Conservation (phyloP, 1,140 invertebrate species). For the Armadillidium nasatum region DNA sequence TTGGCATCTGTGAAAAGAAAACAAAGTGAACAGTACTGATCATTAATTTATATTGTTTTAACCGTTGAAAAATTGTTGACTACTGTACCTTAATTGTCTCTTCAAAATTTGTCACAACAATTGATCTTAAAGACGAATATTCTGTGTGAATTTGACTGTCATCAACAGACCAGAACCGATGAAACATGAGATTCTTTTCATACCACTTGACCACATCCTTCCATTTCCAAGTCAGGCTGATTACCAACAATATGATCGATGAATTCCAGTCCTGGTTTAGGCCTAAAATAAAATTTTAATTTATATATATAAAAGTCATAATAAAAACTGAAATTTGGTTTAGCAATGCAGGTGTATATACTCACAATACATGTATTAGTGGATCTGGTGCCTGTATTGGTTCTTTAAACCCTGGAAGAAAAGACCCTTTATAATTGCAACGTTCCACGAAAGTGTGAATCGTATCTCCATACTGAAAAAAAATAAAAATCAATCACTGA, state of each 20-base stretch:
- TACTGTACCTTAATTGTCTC: conserved; percentile 91
- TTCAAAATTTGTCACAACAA: conserved; percentile 95
- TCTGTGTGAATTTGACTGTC: too few relatives aligned
- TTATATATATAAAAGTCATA: not conserved
- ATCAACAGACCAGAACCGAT: conserved; percentile 99
- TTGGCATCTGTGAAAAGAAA: conserved; percentile 66
- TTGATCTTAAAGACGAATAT: too few relatives aligned
- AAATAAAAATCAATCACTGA: conserved; percentile 6
- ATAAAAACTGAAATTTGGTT: not conserved
- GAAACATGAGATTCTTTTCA: too few relatives aligned
- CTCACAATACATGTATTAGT: conserved; percentile 58
- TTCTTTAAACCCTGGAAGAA: conserved; percentile 78
- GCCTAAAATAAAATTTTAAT: conserved; percentile 50
- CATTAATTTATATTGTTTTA: not conserved
- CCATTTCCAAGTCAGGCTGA: too few relatives aligned
- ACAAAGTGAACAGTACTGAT: conserved; percentile 19
- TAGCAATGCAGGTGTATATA: not conserved
- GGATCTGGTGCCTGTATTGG: conserved; percentile 55
- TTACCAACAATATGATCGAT: conserved; percentile 98
- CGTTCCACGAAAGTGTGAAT: conserved; percentile 92
- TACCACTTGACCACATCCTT: too few relatives aligned
- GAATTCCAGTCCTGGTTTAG: conserved; percentile 65
- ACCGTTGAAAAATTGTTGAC: too few relatives aligned
- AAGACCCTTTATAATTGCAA: conserved; percentile 75
- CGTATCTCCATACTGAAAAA: conserved; percentile 86